A percentile compares a stretch with the other conserved stretches of the same genome.
phyloP scores from a whole-genome alignment of 1,140 invertebrate species.

The Euborellia annulipes region DNA sequence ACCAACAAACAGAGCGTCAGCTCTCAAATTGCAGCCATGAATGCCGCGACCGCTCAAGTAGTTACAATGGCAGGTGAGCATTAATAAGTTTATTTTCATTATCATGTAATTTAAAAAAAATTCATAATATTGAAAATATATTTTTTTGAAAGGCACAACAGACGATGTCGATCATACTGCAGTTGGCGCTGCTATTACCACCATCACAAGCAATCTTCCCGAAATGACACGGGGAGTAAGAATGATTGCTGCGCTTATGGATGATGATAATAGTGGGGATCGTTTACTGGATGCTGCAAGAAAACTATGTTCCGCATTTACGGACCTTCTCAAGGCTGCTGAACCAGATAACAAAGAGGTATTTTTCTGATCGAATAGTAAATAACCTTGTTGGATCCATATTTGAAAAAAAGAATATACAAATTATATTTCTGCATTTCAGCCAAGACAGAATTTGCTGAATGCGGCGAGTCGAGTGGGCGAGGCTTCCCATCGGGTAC shows the following conservation, averaged over 20 bases:
- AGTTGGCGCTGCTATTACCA: constrained; percentile 90
- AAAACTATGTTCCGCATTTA: constrained; percentile 83
- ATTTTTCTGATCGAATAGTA: no score
- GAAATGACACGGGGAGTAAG: constrained; percentile 91
- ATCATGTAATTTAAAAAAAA: background rate
- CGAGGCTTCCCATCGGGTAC: constrained; percentile 83
- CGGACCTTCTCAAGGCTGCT: constrained; percentile 82
- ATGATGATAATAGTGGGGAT: constrained; percentile 69
- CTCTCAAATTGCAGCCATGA: constrained; percentile 96
- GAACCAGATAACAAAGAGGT: constrained; percentile 87
- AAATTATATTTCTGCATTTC: constrained; percentile 21
- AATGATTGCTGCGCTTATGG: constrained; percentile 88
- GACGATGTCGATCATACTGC: constrained; percentile 87
- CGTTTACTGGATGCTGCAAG: constrained; percentile 81
- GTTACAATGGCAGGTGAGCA: constrained; percentile 69
- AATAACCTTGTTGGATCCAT: no score
- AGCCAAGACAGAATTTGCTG: constrained; percentile 81
- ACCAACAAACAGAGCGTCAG: constrained; percentile 92
- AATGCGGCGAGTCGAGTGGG: constrained; percentile 90
- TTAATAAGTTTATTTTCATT: background rate
- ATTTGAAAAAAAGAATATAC: constrained; percentile 23
- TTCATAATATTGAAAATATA: background rate
- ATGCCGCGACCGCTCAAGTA: constrained; percentile 93
- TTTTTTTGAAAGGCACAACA: constrained; percentile 33
- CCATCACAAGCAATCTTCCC: constrained; percentile 89